A percentile compares a stretch with the other conserved stretches of the same genome.
phyloP scores from a whole-genome alignment of 2,113 vertebrate species.

The Lipophrys pholis region DNA sequence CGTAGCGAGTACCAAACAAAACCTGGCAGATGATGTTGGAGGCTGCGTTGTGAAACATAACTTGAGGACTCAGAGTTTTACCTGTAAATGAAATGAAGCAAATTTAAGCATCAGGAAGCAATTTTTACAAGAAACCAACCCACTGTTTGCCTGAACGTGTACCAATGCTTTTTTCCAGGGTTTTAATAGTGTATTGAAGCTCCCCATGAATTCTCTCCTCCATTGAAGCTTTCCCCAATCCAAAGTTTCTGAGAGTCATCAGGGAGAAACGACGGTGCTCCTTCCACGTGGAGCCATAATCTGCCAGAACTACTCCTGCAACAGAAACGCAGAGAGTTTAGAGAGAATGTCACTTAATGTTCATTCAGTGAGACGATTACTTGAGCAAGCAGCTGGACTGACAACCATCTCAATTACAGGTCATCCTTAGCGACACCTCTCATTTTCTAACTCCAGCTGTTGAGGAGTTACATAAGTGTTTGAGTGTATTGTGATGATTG shows the following conservation, averaged over 20 bases:
- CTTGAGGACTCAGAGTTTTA: slow-evolving; percentile 52
- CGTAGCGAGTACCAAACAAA: slow-evolving; percentile 78
- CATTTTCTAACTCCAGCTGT: no score
- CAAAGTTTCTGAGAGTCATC: slow-evolving; percentile 84
- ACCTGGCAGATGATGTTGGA: slow-evolving; percentile 86
- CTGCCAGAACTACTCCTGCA: slow-evolving; percentile 77
- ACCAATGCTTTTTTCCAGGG: slow-evolving; percentile 62
- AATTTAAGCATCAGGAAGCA: no score
- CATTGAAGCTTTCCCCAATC: slow-evolving; percentile 87
- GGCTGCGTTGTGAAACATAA: slow-evolving; percentile 73
- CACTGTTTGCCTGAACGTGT: slow-evolving; percentile 1
- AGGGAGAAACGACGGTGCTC: slow-evolving; percentile 85
- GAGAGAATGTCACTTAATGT: no score
- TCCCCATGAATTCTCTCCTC: slow-evolving; percentile 84
- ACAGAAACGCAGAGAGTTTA: not conserved
- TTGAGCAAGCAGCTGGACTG: no score
- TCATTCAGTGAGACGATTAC: no score
- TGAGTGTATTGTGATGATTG: no score
- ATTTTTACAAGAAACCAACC: no score
- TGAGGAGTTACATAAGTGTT: no score
- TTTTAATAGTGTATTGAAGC: slow-evolving; percentile 37
- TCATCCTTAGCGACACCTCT: no score
- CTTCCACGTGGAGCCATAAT: slow-evolving; percentile 77
- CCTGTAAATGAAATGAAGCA: slow-evolving; percentile 50
- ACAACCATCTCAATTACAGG: no score